Base-by-base conservation (phyloP, 2,797 vertebrate genomes). In the Cyclopterus lumpus region DNA sequence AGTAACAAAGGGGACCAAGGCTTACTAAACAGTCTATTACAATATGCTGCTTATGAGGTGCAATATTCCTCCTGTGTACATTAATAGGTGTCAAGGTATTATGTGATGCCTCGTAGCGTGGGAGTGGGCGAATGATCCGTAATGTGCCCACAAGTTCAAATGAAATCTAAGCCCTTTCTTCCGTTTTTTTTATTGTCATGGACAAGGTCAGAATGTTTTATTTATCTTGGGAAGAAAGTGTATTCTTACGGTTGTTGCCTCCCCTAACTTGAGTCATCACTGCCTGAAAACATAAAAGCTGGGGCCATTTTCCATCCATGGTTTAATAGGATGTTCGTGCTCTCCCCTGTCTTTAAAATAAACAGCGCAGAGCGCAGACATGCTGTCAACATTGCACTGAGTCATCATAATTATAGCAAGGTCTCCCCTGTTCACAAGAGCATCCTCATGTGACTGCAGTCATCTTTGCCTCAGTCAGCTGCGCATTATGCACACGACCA, bases 201-300 rank as follows among this genome's bases (percentile, higher is more conserved):
- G 67, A 76, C 89, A 91, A 92, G 87, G 89, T 90, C 88, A 84
- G 83, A 82, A 83, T 93, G 73, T 89, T 86, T 92, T 92, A 90
- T 94, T 93, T 88, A 89, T 91, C 78, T 75, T 64, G 48, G 69
- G 69, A 90, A 86, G 86, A 76, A 88, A 82, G 58, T 81, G 59
- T 78, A 80, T 71, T 77, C 58, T 64, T 82, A 86, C 18, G 55
- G 74, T 84, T 77, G 81, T 70, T 81, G 77, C 79, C 80, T 86
- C 89, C 30, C 44, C 44, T 83, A 86, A 89, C 85, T n/a, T 85
- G 82, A 89, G 67, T 79, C 84, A 68, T 90, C 80, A 73, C 48
- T 64, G 81, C 65, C 67, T 66, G 74, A 80, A 75, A 89, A 80
- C 72, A 77, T 67, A 67, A 83, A 82, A 57, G 54, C 44, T 8